Percentiles rank a stretch among this genome's conserved stretches.
These are phyloP conservation scores for Sinelater perroti DNA, from an alignment of 2,888 invertebrate species.

Conservation along the genomic window DNA sequence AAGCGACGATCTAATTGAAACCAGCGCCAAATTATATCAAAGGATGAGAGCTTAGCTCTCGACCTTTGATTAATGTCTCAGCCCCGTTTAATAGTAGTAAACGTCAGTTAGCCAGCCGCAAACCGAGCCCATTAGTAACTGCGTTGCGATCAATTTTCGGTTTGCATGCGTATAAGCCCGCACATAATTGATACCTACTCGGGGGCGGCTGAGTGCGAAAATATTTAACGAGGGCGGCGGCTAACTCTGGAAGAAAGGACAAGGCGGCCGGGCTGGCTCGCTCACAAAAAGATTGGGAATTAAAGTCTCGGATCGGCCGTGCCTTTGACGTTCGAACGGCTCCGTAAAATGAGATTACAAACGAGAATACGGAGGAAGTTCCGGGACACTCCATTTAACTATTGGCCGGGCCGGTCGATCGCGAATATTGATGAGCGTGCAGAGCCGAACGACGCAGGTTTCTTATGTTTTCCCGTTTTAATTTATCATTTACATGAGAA, in stretches of 20 bases:
- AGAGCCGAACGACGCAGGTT: constrained; percentile 19
- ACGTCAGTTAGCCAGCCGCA: constrained; percentile 11
- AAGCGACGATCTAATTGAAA: background rate
- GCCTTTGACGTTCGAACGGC: constrained; percentile 29
- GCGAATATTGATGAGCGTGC: constrained; percentile 34
- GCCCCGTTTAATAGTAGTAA: constrained; percentile 2
- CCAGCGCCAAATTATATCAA: background rate
- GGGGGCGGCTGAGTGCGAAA: background rate
- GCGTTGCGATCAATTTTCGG: background rate
- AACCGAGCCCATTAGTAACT: constrained; percentile 8
- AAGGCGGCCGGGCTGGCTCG: constrained; percentile 12
- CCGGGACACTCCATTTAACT: constrained; percentile 29
- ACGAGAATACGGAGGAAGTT: constrained; percentile 25
- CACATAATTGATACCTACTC: too few relatives aligned
- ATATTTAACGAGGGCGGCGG: constrained; percentile 10
- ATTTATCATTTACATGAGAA: constrained; percentile 21
- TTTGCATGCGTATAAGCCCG: background rate
- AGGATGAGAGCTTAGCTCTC: background rate
- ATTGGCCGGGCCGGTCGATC: constrained; percentile 25
- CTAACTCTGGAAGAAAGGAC: constrained; percentile 1
- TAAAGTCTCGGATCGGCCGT: constrained; percentile 21
- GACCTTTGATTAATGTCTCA: constrained; percentile 3
- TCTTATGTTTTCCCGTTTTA: constrained; percentile 21
- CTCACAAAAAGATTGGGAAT: constrained; percentile 25
- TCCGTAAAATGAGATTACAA: constrained; percentile 29